Base-by-base conservation (phyloP, 2,888 invertebrate species). In the Tuberolachnus salignus region DNA sequence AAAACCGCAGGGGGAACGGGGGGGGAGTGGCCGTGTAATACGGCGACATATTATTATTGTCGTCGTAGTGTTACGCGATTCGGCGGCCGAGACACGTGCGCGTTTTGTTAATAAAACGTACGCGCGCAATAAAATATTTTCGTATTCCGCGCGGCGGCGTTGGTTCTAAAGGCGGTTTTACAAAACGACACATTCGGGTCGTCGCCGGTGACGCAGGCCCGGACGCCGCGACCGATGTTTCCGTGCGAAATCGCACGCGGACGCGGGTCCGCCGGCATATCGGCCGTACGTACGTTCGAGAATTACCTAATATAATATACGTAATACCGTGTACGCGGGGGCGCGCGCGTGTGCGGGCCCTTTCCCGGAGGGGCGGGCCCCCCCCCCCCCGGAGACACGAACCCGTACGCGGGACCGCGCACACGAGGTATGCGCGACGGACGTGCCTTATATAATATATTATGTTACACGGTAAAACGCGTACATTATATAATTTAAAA, bases 391-490 rank as follows among this genome's bases (percentile, higher is more conserved):
- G n/a, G 55, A 34, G 6, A 34, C 34, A 6, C n/a, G 34, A 34
- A 34, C 34, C 34, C 55, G 34, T 75, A 57, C 26, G 26, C 66
- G 75, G n/a, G n/a, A n/a, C 6, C 34, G 34, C 55, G 75, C 66
- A 26, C 75, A 75, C 55, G 57, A 75, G 66, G 75, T 66, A 66
- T 75, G 75, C 66, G 19, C 66, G 19, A 44, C 64, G 21, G 26
- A 44, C 66, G 23, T 26, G 46, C 3, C 10, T 19, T 2, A 4
- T 42, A 42, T 16, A 34, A 34, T 6, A 34, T n/a, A 9, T n/a
- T 9, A 16, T 14, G 8, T 49, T 16, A 19, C 26, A 53, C 23
- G 51, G n/a, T n/a, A n/a, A n/a, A n/a, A n/a, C 23, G 61, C 34
- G 34, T 34, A 34, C 34, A 6, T 34, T 49, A 23, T 51, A 63